Evolutionary conservation across 2,888 invertebrate genomes (phyloP).

Genomic region (Parnassius apollo): DNA sequence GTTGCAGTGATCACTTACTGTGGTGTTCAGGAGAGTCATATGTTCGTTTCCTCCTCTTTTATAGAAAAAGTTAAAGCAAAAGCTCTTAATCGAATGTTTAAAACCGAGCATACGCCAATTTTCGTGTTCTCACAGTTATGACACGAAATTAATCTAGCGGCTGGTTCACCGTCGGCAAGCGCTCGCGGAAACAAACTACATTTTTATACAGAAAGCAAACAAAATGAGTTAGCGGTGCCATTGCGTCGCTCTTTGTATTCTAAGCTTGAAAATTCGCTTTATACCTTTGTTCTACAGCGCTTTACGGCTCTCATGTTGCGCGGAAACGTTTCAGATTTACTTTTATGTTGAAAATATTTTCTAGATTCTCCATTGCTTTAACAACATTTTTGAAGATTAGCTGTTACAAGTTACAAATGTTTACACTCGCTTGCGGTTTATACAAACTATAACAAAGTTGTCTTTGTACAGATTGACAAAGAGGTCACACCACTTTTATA

Average conservation of each 20-base stretch:
- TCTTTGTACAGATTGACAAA: background rate
- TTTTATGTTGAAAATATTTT: constrained; percentile 53
- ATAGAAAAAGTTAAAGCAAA: constrained; percentile 21
- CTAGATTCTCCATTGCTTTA: constrained; percentile 44
- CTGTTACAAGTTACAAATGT: constrained; percentile 5
- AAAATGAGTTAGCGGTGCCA: constrained; percentile 72
- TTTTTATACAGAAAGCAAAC: constrained; percentile 70
- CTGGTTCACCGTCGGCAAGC: constrained; percentile 49
- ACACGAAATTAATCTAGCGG: constrained; percentile 40
- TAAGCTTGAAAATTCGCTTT: constrained; percentile 75
- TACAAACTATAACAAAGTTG: too few relatives aligned
- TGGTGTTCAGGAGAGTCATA: too few relatives aligned
- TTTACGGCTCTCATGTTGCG: constrained; percentile 68
- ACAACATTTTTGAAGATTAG: constrained; percentile 38
- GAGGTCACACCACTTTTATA: too few relatives aligned
- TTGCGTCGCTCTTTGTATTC: constrained; percentile 66
- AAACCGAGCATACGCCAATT: constrained; percentile 45
- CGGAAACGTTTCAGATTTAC: constrained; percentile 63
- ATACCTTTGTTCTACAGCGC: constrained; percentile 77
- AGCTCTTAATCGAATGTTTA: constrained; percentile 48
- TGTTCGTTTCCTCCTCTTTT: too few relatives aligned
- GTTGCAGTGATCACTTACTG: too few relatives aligned
- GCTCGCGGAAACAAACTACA: constrained; percentile 69
- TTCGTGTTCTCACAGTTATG: constrained; percentile 49
- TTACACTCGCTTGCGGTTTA: background rate